Conservation (phyloP, 2,113 vertebrate species). For the Dicentrarchus labrax region DNA sequence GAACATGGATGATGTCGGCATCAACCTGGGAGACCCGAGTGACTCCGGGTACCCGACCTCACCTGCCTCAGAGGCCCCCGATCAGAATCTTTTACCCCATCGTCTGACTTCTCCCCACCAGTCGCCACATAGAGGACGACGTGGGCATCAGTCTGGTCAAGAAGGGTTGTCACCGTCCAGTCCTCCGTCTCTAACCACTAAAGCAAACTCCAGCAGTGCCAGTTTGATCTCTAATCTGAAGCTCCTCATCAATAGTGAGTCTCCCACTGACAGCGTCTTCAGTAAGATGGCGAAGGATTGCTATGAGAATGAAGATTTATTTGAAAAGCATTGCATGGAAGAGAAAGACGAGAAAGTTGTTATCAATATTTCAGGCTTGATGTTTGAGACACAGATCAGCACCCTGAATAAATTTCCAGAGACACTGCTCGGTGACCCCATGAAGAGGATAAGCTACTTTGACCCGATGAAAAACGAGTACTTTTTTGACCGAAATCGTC, state of each 20-base stretch:
- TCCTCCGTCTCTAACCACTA: constrained; percentile 79
- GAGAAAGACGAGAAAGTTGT: constrained; percentile 93
- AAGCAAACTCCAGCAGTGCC: constrained; percentile 85
- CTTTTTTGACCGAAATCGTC: constrained; percentile 97
- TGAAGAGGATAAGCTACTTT: constrained; percentile 93
- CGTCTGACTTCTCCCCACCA: constrained; percentile 72
- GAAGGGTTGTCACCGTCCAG: constrained; percentile 71
- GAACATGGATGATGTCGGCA: constrained; percentile 90
- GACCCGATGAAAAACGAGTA: constrained; percentile 98
- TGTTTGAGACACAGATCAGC: constrained; percentile 94
- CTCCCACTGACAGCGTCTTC: constrained; percentile 90
- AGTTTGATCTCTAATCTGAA: constrained; percentile 92
- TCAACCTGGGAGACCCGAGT: constrained; percentile 85
- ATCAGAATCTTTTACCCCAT: constrained; percentile 74
- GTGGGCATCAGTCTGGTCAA: constrained; percentile 57
- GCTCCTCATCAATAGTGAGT: constrained; percentile 88
- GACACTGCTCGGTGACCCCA: constrained; percentile 91
- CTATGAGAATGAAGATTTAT: constrained; percentile 87
- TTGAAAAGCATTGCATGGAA: constrained; percentile 85
- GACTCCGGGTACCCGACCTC: constrained; percentile 88
- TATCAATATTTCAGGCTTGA: constrained; percentile 95
- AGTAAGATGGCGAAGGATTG: constrained; percentile 88
- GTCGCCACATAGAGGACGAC: constrained; percentile 72
- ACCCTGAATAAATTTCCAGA: constrained; percentile 94
- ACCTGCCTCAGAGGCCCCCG: constrained; percentile 79